Base-by-base conservation (phyloP, 1,140 invertebrate species). In the Stegodyphus mimosarum region DNA sequence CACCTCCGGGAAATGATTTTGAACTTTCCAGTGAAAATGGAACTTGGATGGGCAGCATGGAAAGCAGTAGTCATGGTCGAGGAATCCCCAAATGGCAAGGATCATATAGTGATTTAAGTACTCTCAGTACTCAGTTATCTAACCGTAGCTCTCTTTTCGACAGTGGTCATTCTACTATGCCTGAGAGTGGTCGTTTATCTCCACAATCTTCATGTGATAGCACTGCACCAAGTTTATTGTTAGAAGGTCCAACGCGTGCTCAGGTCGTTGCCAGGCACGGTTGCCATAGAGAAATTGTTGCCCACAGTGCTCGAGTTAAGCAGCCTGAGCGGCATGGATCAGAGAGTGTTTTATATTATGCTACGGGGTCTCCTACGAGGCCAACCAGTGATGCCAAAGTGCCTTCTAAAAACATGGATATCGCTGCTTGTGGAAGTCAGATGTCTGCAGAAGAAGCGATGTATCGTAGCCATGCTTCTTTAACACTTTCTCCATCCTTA, bases 1-100 rank as follows among this genome's bases (percentile, higher is more conserved):
- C 72, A 48, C 73, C n/a, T 88, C 91, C 94, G 11, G 91, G 86
- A 94, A 94, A 84, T 66, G 80, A 83, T 80, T 66, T 77, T 64
- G 86, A 87, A 52, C 50, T 76, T 7, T 69, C 80, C 7, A 87
- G 86, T 69, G 86, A 87, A 69, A 84, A 69, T 15, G 80, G 80
- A 11, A 87, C 86, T 49, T 87, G 80, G 74, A 84, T 87, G 69
- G 86, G 78, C 88, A 95, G 94, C 89, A 94, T 94, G 69, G 86
- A 84, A 1, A 94, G 94, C 5, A 90, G 89, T 33, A 89, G 88
- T 89, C 94, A 93, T 64, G 95, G 94, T 66, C 95, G 94, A 87
- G 95, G 96, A 88, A 95, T 95, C 7, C 90, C 95, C 2, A 96
- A 96, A 90, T 95, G 95, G 95, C 93, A 95, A 88, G 94, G 94